These are phyloP conservation scores for Periparus ater DNA, from an alignment of 2,797 vertebrate species.

Conservation along the genomic window DNA sequence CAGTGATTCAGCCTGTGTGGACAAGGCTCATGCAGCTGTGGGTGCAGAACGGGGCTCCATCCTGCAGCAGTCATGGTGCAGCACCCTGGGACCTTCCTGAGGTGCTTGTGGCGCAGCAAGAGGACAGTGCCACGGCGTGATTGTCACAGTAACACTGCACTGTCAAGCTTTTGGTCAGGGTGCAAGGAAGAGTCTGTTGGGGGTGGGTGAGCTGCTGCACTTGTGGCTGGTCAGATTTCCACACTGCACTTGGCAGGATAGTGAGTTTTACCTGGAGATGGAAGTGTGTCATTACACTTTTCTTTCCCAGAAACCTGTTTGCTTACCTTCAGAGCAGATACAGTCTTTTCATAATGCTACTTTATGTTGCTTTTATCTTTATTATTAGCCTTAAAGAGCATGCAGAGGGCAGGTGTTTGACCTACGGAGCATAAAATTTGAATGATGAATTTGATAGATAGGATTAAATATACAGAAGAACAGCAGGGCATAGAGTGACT, in stretches of 20 bases:
- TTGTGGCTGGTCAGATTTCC: not conserved
- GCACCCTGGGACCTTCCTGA: not conserved
- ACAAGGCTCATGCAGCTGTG: not conserved
- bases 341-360: not conserved
- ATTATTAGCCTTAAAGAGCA: not conserved
- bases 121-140: too few species aligned
- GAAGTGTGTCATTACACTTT: not conserved
- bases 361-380: not conserved
- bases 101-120: not conserved
- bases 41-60: not conserved
- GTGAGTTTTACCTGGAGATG: not conserved
- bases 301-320: not conserved
- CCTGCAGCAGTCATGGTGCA: not conserved
- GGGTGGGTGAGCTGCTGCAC: not conserved
- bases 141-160: not conserved
- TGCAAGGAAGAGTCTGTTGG: not conserved
- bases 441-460: not conserved
- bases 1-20: not conserved
- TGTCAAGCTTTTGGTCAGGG: accelerated
- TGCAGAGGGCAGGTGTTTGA: not conserved
- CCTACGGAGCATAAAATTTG: not conserved
- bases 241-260: accelerated
- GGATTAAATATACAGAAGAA: not conserved
- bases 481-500: not conserved
- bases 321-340: not conserved